Evolutionary conservation across 1,140 invertebrate genomes (phyloP).

Genomic region (Eubasilissa regina): DNA sequence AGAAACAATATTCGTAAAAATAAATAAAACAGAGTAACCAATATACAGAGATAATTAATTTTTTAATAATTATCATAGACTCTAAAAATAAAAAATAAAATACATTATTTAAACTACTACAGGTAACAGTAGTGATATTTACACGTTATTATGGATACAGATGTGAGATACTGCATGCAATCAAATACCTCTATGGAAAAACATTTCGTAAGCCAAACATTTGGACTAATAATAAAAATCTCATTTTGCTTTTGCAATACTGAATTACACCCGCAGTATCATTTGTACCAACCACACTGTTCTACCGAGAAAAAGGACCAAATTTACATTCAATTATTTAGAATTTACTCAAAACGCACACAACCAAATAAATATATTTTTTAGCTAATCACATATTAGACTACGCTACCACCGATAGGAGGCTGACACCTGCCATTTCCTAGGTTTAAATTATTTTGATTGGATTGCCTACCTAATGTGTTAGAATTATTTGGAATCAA

Average conservation of each 20-base stretch:
- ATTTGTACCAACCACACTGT: not conserved
- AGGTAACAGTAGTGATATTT: slow-evolving; percentile 32
- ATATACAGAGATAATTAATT: not conserved
- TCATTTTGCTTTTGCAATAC: not conserved
- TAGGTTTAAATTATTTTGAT: slow-evolving; percentile 51
- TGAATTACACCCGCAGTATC: no score
- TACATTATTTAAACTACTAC: slow-evolving; percentile 7
- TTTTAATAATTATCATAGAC: slow-evolving; percentile 12
- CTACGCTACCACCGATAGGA: slow-evolving; percentile 49
- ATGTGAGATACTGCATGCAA: slow-evolving; percentile 5
- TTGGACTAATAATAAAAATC: slow-evolving; percentile 4
- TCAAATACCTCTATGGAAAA: not conserved
- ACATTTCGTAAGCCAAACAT: not conserved
- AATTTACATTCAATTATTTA: not conserved
- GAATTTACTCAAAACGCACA: not conserved
- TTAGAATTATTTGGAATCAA: slow-evolving; percentile 40
- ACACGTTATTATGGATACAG: slow-evolving; percentile 17
- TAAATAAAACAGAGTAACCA: slow-evolving; percentile 4
- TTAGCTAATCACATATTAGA: slow-evolving; percentile 45
- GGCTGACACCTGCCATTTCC: slow-evolving; percentile 55
- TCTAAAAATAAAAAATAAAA: slow-evolving; percentile 18
- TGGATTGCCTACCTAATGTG: slow-evolving; percentile 39
- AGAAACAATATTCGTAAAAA: slow-evolving; percentile 23
- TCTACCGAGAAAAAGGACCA: not conserved
- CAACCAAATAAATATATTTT: slow-evolving; percentile 32